Percentiles rank a stretch among this genome's conserved stretches.
phyloP scores from a whole-genome alignment of 2,113 vertebrate genomes.

The Bos indicus region DNA sequence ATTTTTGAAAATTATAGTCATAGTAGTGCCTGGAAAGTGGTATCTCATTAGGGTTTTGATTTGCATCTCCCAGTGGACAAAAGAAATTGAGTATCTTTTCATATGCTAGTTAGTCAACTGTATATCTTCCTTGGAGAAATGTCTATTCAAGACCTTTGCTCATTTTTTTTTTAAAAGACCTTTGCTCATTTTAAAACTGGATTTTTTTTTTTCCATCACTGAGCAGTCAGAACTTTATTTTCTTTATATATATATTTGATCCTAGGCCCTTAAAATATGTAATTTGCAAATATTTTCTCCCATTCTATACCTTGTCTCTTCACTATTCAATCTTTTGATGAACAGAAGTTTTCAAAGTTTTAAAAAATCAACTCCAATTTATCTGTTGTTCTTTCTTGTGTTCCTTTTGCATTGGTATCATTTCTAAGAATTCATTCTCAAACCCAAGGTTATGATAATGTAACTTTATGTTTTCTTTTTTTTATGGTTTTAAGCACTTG shows the following conservation, averaged over 20 bases:
- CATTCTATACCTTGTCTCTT: background rate
- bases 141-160: background rate
- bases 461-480: background rate
- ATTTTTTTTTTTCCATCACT: background rate
- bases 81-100: background rate
- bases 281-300: background rate
- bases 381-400: background rate
- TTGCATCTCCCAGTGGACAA: background rate
- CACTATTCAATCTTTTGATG: background rate
- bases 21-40: background rate
- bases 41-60: background rate
- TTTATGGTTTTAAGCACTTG: background rate
- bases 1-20: background rate
- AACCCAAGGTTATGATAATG: background rate
- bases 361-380: background rate
- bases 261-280: background rate
- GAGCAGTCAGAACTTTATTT: background rate
- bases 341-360: background rate
- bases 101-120: background rate
- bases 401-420: background rate
- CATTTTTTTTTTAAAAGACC: background rate
- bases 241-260: background rate
- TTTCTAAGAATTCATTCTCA: background rate
- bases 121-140: background rate
- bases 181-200: background rate